A percentile compares a stretch with the other conserved stretches of the same genome.
Evolutionary conservation across 2,113 vertebrate species (phyloP).

Genomic region (Lophotis ruficrista): DNA sequence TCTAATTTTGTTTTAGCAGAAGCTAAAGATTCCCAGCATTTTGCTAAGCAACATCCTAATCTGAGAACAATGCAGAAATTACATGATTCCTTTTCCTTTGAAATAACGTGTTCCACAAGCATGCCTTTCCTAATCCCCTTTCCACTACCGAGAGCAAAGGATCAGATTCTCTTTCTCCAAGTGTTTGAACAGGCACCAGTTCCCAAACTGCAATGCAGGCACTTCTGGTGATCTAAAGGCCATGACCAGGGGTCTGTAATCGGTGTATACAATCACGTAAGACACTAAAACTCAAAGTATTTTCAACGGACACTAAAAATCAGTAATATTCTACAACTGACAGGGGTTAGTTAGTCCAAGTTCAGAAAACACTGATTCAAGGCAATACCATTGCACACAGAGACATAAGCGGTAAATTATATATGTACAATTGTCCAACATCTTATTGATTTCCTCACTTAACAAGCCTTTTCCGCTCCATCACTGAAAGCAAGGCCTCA

Average conservation of each 20-base stretch:
- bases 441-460: neutral
- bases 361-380: neutral
- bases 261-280: neutral
- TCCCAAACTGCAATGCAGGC: neutral
- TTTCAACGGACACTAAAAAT: neutral
- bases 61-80: neutral
- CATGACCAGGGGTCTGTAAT: neutral
- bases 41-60: neutral
- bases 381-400: neutral
- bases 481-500: neutral
- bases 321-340: neutral
- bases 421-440: neutral
- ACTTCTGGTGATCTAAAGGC: neutral
- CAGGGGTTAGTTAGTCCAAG: neutral
- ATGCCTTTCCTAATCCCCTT: neutral
- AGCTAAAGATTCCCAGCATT: neutral
- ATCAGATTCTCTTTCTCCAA: conserved; percentile 9
- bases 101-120: neutral
- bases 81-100: neutral
- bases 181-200: neutral
- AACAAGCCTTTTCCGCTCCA: neutral
- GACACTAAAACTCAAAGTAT: neutral
- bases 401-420: neutral
- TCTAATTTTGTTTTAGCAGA: neutral
- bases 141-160: neutral